A percentile compares a stretch with the other conserved stretches of the same genome.
Conservation (phyloP, 2,113 vertebrate genomes). For the Panthera uncia region DNA sequence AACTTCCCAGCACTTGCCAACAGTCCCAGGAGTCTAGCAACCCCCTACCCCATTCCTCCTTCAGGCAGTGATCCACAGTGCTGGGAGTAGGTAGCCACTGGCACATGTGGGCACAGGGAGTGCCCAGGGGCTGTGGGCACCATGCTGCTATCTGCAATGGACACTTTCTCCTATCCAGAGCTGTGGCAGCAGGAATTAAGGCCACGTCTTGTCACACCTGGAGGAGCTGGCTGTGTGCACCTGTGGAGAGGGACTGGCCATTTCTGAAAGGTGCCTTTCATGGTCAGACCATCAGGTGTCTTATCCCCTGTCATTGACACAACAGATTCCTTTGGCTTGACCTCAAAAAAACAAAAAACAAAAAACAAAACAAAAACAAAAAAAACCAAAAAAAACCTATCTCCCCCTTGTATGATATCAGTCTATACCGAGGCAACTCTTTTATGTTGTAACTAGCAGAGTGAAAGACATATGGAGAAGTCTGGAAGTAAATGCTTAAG, state of each 20-base stretch:
- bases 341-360: not conserved
- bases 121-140: too few species aligned
- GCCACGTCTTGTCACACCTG: not conserved
- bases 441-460: not conserved
- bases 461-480: not conserved
- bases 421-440: not conserved
- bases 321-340: not conserved
- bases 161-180: not conserved
- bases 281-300: not conserved
- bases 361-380: too few species aligned
- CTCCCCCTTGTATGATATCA: not conserved
- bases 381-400: not conserved
- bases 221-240: not conserved
- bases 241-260: not conserved
- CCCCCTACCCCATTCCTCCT: not conserved
- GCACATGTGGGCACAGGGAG: too few species aligned
- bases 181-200: not conserved
- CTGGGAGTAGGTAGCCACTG: not conserved
- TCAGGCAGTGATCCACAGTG: not conserved
- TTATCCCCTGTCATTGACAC: not conserved
- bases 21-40: not conserved
- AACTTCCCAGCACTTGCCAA: not conserved
- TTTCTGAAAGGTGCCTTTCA: not conserved
- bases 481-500: not conserved
- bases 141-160: accelerated